Conservation (phyloP, 2,113 vertebrate species). For the Bungarus multicinctus region DNA sequence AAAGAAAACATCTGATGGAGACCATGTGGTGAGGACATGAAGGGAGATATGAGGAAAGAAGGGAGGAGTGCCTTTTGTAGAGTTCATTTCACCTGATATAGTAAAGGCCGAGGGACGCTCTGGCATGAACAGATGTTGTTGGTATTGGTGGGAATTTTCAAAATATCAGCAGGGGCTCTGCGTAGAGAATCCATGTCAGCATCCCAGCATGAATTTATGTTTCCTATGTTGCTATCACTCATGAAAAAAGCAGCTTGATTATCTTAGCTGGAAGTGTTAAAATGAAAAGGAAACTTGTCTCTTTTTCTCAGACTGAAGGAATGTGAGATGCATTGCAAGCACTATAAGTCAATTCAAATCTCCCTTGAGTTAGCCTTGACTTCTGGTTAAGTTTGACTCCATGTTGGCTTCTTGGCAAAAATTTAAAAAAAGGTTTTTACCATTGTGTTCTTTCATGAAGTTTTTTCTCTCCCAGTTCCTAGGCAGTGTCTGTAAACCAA, state of each 20-base stretch:
- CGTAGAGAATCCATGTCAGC: neutral
- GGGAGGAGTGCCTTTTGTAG: slow-evolving; percentile 46
- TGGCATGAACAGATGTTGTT: slow-evolving; percentile 52
- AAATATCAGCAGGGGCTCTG: slow-evolving; percentile 37
- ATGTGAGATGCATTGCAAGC: neutral
- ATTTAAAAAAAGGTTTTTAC: neutral
- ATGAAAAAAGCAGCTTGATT: neutral
- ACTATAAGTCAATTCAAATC: neutral
- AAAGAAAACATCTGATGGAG: slow-evolving; percentile 51
- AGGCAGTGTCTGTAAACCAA: neutral
- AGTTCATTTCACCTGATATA: slow-evolving; percentile 38
- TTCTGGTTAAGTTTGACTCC: neutral
- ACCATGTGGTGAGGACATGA: slow-evolving; percentile 56
- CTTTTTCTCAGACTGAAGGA: slow-evolving; percentile 10
- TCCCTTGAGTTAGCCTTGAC: neutral
- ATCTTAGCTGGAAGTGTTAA: slow-evolving; percentile 1
- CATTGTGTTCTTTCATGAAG: neutral
- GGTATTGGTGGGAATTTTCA: slow-evolving; percentile 46
- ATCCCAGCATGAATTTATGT: slow-evolving; percentile 10
- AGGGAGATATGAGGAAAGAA: slow-evolving; percentile 48
- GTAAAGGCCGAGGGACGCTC: slow-evolving; percentile 16
- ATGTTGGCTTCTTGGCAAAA: neutral
- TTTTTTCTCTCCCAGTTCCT: neutral
- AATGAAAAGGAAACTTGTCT: neutral
- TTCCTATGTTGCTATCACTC: slow-evolving; percentile 7